phyloP scores from a whole-genome alignment of 2,888 invertebrate genomes.

The Synanthedon andrenaeformis region DNA sequence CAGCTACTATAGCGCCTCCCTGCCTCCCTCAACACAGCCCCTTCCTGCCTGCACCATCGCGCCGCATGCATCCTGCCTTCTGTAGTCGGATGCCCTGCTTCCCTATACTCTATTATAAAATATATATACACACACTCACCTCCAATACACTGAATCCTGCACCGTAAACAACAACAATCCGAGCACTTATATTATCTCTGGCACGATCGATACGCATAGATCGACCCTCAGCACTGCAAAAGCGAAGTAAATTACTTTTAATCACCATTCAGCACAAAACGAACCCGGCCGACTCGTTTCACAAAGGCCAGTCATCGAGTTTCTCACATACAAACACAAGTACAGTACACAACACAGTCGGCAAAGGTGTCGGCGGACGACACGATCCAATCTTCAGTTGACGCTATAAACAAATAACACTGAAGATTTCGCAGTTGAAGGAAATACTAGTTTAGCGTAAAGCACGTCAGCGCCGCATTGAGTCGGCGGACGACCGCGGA shows the following conservation, averaged over 20 bases:
- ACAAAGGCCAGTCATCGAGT: constrained; percentile 36
- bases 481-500: constrained; percentile 63
- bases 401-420: constrained; percentile 61
- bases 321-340: constrained; percentile 42
- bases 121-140: constrained; percentile 28
- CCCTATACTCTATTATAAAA: constrained; percentile 12
- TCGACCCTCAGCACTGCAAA: constrained; percentile 57
- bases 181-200: constrained; percentile 43
- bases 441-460: constrained; percentile 49
- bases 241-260: constrained; percentile 64
- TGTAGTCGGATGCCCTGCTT: constrained; percentile 9
- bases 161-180: constrained; percentile 46
- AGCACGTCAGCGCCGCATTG: constrained; percentile 65
- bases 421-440: constrained; percentile 53
- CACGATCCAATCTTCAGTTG: constrained; percentile 43
- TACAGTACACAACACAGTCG: constrained; percentile 45
- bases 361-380: constrained; percentile 36
- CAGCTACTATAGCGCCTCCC: constrained; percentile 6
- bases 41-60: constrained; percentile 10
- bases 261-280: constrained; percentile 65
- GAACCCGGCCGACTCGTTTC: constrained; percentile 52
- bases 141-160: constrained; percentile 30
- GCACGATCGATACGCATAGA: constrained; percentile 57
- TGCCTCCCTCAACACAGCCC: constrained; percentile 9
- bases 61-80: constrained; percentile 5